Conservation (phyloP, 1,140 invertebrate species). For the Lucilia sericata region DNA sequence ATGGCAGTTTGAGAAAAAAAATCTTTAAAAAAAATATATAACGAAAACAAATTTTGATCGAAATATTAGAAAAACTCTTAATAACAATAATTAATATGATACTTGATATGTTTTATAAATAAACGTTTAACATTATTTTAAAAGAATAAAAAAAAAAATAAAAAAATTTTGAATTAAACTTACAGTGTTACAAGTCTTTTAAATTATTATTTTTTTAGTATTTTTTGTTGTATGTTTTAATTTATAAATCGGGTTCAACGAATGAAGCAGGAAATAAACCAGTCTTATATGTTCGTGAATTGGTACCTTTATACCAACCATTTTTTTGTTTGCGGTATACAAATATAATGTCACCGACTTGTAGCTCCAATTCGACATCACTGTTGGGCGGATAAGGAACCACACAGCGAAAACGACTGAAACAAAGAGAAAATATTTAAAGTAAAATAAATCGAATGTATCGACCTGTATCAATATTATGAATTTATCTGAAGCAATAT, state of each 20-base stretch:
- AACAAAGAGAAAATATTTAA: too few relatives aligned
- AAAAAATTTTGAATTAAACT: neutral
- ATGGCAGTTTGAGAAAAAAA: slow-evolving; percentile 35
- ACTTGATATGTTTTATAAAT: slow-evolving; percentile 1
- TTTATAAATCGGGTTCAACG: slow-evolving; percentile 75
- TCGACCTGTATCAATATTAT: too few relatives aligned
- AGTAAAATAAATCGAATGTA: too few relatives aligned
- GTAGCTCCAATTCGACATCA: slow-evolving; percentile 90
- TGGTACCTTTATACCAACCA: slow-evolving; percentile 95
- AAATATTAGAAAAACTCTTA: neutral
- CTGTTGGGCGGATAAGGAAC: slow-evolving; percentile 95
- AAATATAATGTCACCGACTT: slow-evolving; percentile 90
- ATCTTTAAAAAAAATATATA: neutral
- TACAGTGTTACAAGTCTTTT: neutral
- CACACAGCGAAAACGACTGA: slow-evolving; percentile 83
- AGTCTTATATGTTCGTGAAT: slow-evolving; percentile 88
- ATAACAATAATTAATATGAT: neutral
- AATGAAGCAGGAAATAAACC: slow-evolving; percentile 95
- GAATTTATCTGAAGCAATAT: too few relatives aligned
- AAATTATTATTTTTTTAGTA: neutral
- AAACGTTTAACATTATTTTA: neutral
- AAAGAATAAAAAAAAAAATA: neutral
- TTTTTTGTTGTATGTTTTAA: neutral
- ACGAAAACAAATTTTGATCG: neutral
- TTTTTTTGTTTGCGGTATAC: slow-evolving; percentile 93